These are phyloP conservation scores for Eremobia ochroleuca DNA, from an alignment of 2,888 invertebrate genomes.

Conservation along the genomic window DNA sequence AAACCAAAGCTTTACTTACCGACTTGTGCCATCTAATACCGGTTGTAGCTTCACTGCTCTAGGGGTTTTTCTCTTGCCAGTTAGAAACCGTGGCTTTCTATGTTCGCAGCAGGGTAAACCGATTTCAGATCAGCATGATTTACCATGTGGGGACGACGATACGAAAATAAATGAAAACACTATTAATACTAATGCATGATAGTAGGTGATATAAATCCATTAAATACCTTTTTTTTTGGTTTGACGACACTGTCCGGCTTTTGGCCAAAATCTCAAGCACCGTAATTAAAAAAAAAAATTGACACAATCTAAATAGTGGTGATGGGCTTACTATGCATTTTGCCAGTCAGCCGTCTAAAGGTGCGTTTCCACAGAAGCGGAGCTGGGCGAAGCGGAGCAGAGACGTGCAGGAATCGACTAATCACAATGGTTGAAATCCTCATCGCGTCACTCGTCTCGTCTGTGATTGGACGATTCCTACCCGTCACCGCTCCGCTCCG, in stretches of 20 bases:
- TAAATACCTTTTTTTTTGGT: no score
- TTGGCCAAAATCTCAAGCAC: not conserved
- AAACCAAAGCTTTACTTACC: not conserved
- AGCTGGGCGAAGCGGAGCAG: no score
- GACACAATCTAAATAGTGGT: not conserved
- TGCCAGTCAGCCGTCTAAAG: no score
- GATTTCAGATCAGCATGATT: not conserved
- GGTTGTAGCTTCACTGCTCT: not conserved
- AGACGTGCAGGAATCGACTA: no score
- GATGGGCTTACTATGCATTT: no score
- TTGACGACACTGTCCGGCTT: not conserved
- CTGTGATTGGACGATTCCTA: no score
- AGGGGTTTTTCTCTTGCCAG: not conserved
- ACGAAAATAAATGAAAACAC: not conserved
- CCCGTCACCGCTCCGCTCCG: no score
- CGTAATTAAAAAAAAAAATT: not conserved
- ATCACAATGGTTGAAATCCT: no score
- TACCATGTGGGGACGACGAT: not conserved
- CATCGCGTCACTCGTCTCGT: no score
- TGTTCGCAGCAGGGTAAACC: not conserved
- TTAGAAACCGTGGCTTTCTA: conserved; percentile 12
- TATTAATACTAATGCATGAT: not conserved
- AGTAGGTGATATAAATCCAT: not conserved
- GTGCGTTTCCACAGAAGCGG: no score
- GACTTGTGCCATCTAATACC: not conserved